Conservation (phyloP, 92 coral and sea anemone species). For the Paramuricea clavata region DNA sequence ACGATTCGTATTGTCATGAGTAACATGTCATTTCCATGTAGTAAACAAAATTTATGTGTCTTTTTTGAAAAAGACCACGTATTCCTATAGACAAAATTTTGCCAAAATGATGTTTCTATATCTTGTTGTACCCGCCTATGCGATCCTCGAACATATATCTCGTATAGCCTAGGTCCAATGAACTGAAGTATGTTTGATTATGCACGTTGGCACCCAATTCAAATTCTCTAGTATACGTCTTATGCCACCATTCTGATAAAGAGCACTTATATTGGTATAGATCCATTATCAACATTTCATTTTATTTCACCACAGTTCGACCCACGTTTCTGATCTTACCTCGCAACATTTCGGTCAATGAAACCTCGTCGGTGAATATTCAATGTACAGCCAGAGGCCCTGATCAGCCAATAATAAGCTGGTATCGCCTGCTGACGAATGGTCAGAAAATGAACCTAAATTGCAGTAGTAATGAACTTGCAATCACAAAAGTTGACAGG, state of each 20-base stretch:
- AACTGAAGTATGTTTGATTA: no score
- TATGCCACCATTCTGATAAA: no score
- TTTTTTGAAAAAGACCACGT: neutral
- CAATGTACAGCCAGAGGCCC: constrained; percentile 81
- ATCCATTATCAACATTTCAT: neutral
- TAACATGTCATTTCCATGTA: no score
- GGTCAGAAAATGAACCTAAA: neutral
- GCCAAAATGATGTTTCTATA: neutral
- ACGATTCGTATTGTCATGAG: no score
- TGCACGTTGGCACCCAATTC: neutral
- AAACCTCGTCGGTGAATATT: constrained; percentile 66
- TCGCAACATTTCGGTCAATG: constrained; percentile 71
- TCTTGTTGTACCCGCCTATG: no score
- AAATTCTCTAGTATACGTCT: no score
- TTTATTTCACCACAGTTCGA: constrained; percentile 60
- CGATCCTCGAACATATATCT: no score
- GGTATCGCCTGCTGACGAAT: constrained; percentile 60
- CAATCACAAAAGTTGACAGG: neutral
- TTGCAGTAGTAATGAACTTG: neutral
- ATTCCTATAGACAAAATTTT: neutral
- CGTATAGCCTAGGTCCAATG: no score
- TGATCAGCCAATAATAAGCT: constrained; percentile 80
- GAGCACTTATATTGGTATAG: neutral
- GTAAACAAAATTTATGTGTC: no score
- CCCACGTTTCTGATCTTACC: constrained; percentile 74